A percentile compares a stretch with the other conserved stretches of the same genome.
Evolutionary conservation across 2,113 vertebrate genomes (phyloP).

Genomic region (Nibea albiflora): DNA sequence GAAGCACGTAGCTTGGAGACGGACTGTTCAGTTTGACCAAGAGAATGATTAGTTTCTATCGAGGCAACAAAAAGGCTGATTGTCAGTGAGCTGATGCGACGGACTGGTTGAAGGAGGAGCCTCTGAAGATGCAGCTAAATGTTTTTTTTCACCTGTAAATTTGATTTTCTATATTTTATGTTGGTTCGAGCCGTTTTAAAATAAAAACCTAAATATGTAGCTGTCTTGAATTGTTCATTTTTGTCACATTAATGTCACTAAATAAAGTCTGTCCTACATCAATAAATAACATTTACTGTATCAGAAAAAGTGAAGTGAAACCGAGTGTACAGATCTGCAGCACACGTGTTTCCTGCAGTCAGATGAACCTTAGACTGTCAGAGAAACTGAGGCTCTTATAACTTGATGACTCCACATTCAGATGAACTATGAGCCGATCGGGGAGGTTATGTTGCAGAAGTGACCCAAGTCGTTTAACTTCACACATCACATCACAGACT

Average conservation of each 20-base stretch:
- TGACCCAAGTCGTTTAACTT: neutral
- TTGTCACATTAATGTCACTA: neutral
- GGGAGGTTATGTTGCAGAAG: neutral
- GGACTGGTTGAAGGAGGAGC: neutral
- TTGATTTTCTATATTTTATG: conserved; percentile 67
- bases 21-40: conserved; percentile 8
- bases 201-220: conserved; percentile 37
- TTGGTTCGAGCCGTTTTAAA: conserved; percentile 57
- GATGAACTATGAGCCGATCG: neutral
- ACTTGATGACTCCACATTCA: neutral
- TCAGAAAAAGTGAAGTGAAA: neutral
- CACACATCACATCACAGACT: neutral
- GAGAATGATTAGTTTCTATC: conserved; percentile 5
- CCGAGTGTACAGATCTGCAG: neutral
- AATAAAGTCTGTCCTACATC: neutral
- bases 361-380: neutral
- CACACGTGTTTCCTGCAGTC: neutral
- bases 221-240: neutral
- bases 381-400: neutral
- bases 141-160: conserved; percentile 54
- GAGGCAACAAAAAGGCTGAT: neutral
- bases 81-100: neutral
- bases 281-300: too few species aligned
- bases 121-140: conserved; percentile 51
- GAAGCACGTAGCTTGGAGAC: neutral